These are phyloP conservation scores for Caradrina clavipalpis DNA, from an alignment of 2,888 invertebrate species.

Conservation along the genomic window DNA sequence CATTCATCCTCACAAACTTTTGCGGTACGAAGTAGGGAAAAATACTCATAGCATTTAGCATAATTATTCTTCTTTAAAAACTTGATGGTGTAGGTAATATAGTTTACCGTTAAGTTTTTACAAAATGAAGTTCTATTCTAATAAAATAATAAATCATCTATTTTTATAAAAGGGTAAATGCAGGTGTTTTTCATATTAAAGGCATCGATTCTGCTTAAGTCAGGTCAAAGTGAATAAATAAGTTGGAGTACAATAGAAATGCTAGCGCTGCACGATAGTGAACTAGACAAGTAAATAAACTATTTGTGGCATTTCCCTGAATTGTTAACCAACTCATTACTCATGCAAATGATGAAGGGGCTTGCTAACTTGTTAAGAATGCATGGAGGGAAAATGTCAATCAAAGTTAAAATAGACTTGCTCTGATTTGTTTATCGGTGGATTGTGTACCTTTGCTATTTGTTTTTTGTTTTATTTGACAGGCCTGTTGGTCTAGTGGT, in stretches of 20 bases:
- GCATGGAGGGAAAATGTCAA: constrained; percentile 26
- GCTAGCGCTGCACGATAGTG: constrained; percentile 5
- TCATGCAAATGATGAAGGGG: constrained; percentile 24
- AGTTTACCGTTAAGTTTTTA: too few species aligned
- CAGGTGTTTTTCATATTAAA: not conserved
- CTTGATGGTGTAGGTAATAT: too few species aligned
- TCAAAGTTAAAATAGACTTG: constrained; percentile 19
- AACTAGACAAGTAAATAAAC: constrained; percentile 41
- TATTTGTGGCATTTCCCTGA: constrained; percentile 43
- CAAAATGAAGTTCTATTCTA: too few species aligned
- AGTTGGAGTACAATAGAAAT: constrained; percentile 16
- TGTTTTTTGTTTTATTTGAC: not conserved
- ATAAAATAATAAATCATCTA: not conserved
- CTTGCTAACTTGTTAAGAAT: constrained; percentile 25
- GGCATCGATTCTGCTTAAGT: constrained; percentile 20
- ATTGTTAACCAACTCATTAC: constrained; percentile 25
- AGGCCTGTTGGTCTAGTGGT: too few species aligned
- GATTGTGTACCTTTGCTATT: not conserved
- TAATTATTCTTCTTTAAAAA: too few species aligned
- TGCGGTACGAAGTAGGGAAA: too few species aligned
- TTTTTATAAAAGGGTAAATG: constrained; percentile 1
- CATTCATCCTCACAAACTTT: too few species aligned
- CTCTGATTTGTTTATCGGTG: constrained; percentile 18
- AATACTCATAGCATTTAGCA: too few species aligned
- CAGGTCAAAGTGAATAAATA: constrained; percentile 35